Evolutionary conservation across 2,797 vertebrate genomes (phyloP), one percentile per base, ranked within the genome.

Genomic region (Myripristis jacobus): DNA sequence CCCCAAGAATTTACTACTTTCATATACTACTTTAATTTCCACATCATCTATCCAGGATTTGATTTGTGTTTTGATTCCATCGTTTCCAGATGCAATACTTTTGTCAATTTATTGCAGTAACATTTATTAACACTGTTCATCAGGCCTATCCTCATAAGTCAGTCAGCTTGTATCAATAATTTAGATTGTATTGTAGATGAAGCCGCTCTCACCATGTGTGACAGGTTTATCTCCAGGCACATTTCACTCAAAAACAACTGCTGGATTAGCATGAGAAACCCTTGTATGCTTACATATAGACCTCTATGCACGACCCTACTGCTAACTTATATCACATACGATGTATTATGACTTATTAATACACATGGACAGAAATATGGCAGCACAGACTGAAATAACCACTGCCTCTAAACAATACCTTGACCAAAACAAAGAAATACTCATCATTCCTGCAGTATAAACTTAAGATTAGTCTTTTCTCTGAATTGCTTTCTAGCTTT

Each of bases 341-440:
- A 43, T 43, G 38, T 43, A 2, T 51, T 38, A 44, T 27, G 13
- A 41, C 13, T 19, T 48, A 34, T 12, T 18, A 19, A n/a, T 16
- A 6, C 29, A 46, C 13, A 54, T n/a, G 4, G 21, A 55, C 53
- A 43, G n/a, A 2, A 67, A 51, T 27, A 13, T 36, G n/a, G 8
- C 24, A 73, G 22, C 0, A 41, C 31, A 77, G n/a, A 9, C n/a
- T 36, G n/a, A 64, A 21, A 38, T 47, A 58, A 48, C n/a, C 27
- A 18, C 24, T 50, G 18, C 4, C 50, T 22, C 38, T 3, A 43
- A 43, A 43, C 38, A 43, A 43, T 13, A 43, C 4, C 16, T 43
- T 43, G 41, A 43, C 41, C 6, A 24, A 15, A 24, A n/a, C 31
- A 44, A 12, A 31, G 18, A 56, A 47, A 52, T 21, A 19, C 10